Evolutionary conservation across 2,888 invertebrate species (phyloP).

Genomic region (Dorcus parallelipipedus): DNA sequence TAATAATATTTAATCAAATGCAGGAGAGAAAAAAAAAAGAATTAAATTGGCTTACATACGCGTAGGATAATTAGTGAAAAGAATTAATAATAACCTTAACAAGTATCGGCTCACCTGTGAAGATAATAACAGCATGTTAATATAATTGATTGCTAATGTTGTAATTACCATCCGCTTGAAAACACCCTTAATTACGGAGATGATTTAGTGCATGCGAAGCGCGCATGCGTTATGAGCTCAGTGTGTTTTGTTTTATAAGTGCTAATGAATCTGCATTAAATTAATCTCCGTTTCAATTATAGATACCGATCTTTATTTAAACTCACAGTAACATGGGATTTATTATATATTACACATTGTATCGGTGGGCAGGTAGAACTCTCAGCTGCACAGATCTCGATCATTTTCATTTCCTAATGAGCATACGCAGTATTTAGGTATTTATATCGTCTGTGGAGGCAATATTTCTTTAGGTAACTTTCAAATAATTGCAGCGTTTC

Average conservation of each 20-base stretch:
- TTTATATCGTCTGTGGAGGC: too few relatives aligned
- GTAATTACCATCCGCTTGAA: conserved; percentile 20
- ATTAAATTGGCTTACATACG: background rate
- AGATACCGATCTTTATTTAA: background rate
- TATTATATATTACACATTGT: too few relatives aligned
- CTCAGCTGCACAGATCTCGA: too few relatives aligned
- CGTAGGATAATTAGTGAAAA: background rate
- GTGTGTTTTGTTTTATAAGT: background rate
- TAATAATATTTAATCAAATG: background rate
- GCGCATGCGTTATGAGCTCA: background rate
- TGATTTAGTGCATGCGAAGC: conserved; percentile 19
- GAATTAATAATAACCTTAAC: conserved; percentile 5
- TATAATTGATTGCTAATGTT: conserved; percentile 22
- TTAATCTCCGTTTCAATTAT: background rate
- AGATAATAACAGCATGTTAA: conserved; percentile 15
- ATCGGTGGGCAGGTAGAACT: too few relatives aligned
- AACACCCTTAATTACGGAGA: conserved; percentile 20
- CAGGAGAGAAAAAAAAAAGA: background rate
- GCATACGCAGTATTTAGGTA: too few relatives aligned
- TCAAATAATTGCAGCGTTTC: too few relatives aligned
- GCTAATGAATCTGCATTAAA: background rate
- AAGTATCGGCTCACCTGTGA: conserved; percentile 19
- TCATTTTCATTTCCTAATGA: too few relatives aligned
- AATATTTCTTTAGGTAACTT: too few relatives aligned
- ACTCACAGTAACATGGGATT: background rate